Evolutionary conservation across 2,888 invertebrate species (phyloP).

Genomic region (Patella depressa): DNA sequence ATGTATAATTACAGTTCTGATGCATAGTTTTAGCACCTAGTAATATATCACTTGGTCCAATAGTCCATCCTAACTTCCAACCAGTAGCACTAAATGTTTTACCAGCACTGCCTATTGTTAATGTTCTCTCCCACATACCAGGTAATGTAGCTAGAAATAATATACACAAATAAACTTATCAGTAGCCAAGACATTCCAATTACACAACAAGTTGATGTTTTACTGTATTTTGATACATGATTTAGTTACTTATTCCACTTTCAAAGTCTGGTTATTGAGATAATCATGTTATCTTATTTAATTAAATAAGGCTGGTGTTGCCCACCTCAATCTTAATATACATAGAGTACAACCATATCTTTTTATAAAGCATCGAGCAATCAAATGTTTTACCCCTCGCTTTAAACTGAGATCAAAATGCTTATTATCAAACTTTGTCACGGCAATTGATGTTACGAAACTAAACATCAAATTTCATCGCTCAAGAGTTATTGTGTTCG

Average conservation of each 20-base stretch:
- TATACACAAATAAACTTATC: conserved; percentile 14
- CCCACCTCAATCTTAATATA: not conserved
- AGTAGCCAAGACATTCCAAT: not conserved
- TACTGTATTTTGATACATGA: not conserved
- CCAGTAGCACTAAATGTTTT: conserved; percentile 98
- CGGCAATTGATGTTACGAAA: too few species aligned
- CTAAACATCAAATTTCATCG: too few species aligned
- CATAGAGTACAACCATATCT: not conserved
- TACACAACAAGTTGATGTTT: too few species aligned
- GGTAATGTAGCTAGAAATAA: conserved; percentile 82
- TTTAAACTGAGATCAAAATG: not conserved
- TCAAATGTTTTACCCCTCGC: too few species aligned
- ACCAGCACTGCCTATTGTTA: conserved; percentile 97
- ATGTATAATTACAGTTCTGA: conserved; percentile 94
- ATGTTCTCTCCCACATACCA: conserved; percentile 97
- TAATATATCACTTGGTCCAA: conserved; percentile 87
- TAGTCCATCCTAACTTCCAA: conserved; percentile 89
- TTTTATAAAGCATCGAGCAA: not conserved
- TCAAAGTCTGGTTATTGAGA: not conserved
- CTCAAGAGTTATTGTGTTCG: too few species aligned
- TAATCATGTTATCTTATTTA: not conserved
- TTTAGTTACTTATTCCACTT: conserved; percentile 1
- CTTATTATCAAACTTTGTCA: not conserved
- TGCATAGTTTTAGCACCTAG: conserved; percentile 86
- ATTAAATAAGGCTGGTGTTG: not conserved